Evolutionary conservation across 2,888 invertebrate genomes (phyloP), one percentile per base, ranked within the genome.

Genomic region (Synanthedon vespiformis): DNA sequence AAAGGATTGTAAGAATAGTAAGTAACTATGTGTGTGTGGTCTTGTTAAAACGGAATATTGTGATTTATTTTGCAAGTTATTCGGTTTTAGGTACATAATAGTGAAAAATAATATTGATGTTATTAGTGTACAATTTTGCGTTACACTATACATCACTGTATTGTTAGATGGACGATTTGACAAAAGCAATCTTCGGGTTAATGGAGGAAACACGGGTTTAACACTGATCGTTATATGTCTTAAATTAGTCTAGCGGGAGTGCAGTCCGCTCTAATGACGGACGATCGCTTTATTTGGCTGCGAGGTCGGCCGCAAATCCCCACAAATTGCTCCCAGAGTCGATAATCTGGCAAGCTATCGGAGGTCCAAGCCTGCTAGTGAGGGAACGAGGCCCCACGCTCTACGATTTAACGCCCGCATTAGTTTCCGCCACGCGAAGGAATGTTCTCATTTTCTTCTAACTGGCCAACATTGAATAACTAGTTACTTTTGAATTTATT

Each of bases 311-410:
- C 75, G 66, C 74, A 80, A 81, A 82, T 80, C 80, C 79, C 68
- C 70, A 78, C 79, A 80, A 82, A 82, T 80, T 80, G 79, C 75
- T 75, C 61, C 57, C 62, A 67, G 68, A 72, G 74, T 77, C 77
- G 77, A 77, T 82, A 81, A 82, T 80, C 81, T 77, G 74, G 70
- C 72, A 10, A 69, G 69, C 70, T 67, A 73, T 73, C 68, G 66
- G 62, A 61, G 67, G 65, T 61, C 63, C 61, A 61, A 61, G 61
- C 61, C 58, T 58, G 58, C 58, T 52, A 61, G 56, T 56, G 22
- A 60, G 58, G 60, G 63, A 61, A 57, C 61, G 58, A 48, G 11
- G 48, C 48, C 58, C 54, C 58, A 58, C 57, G 58, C 58, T 50
- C 56, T 58, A 56, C 62, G 63, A 66, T 63, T 65, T 67, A 67